phyloP scores from a whole-genome alignment of 2,797 vertebrate species.

The Brotula barbata region DNA sequence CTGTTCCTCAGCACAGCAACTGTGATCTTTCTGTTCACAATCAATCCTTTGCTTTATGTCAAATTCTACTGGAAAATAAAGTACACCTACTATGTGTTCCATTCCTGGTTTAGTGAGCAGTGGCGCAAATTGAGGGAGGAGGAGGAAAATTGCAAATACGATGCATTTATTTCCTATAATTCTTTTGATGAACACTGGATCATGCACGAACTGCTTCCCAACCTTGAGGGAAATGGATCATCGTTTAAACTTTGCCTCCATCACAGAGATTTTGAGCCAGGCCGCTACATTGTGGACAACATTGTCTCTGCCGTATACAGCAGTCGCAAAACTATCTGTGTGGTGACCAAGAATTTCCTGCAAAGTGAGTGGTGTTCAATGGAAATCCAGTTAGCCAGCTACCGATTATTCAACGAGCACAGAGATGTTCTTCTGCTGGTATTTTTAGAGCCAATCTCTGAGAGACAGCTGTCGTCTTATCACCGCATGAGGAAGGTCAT shows the following conservation, averaged over 20 bases:
- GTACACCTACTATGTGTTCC: slow-evolving; percentile 83
- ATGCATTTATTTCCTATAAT: slow-evolving; percentile 89
- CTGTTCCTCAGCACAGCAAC: slow-evolving; percentile 74
- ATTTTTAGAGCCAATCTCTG: slow-evolving; percentile 82
- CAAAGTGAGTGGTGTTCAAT: slow-evolving; percentile 89
- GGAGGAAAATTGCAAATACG: slow-evolving; percentile 81
- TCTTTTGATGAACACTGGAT: slow-evolving; percentile 85
- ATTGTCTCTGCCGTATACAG: slow-evolving; percentile 85
- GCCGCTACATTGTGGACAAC: slow-evolving; percentile 82
- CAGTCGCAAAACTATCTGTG: slow-evolving; percentile 86
- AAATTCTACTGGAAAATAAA: slow-evolving; percentile 83
- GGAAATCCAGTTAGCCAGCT: slow-evolving; percentile 89
- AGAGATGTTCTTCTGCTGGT: slow-evolving; percentile 85
- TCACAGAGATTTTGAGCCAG: slow-evolving; percentile 81
- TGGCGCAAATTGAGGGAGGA: slow-evolving; percentile 79
- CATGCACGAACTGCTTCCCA: slow-evolving; percentile 78
- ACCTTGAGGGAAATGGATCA: slow-evolving; percentile 70
- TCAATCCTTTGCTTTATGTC: slow-evolving; percentile 78
- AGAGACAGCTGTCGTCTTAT: slow-evolving; percentile 81
- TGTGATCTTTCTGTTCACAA: slow-evolving; percentile 71
- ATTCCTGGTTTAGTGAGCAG: slow-evolving; percentile 81
- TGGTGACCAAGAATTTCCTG: slow-evolving; percentile 85
- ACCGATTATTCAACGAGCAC: slow-evolving; percentile 86
- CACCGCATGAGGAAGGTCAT: slow-evolving; percentile 88
- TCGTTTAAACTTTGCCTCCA: slow-evolving; percentile 81